Percentiles rank a stretch among this genome's conserved stretches.
Evolutionary conservation across 1,140 invertebrate species (phyloP).

Genomic region (Battus philenor): DNA sequence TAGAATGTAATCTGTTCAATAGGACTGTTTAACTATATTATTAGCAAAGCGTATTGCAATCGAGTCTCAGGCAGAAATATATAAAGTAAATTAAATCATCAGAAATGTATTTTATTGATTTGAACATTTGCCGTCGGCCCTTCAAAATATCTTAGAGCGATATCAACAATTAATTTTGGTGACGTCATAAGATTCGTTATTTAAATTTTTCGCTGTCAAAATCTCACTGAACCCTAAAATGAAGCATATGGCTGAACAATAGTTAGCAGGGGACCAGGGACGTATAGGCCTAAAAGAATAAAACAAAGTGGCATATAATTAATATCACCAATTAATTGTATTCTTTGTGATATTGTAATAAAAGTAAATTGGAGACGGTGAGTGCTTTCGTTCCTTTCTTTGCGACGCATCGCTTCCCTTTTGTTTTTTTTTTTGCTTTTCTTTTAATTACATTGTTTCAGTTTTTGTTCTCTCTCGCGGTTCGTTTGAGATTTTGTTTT

Average conservation of each 20-base stretch:
- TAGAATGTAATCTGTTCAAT: too few species aligned
- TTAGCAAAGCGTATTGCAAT: too few species aligned
- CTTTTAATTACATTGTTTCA: constrained; percentile 40
- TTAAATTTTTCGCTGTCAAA: not conserved
- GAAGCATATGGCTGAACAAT: constrained; percentile 40
- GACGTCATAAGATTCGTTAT: not conserved
- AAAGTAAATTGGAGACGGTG: constrained; percentile 32
- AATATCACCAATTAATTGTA: constrained; percentile 63
- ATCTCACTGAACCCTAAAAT: constrained; percentile 28
- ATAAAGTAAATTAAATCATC: too few species aligned
- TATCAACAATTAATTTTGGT: constrained; percentile 14
- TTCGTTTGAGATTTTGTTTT: constrained; percentile 32
- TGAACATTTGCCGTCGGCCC: too few species aligned
- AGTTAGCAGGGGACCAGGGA: constrained; percentile 19
- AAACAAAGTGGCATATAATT: constrained; percentile 62
- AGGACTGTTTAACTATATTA: too few species aligned
- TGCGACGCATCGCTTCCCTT: constrained; percentile 32
- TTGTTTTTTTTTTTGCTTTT: constrained; percentile 42
- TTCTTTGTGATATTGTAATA: constrained; percentile 49
- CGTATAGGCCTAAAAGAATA: constrained; percentile 34
- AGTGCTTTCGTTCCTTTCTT: constrained; percentile 30
- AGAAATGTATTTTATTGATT: too few species aligned
- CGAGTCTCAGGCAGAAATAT: too few species aligned
- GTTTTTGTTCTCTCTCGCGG: constrained; percentile 24
- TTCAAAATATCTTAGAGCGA: too few species aligned